Conservation (phyloP, 2,888 invertebrate genomes). For the Griposia aprilina region DNA sequence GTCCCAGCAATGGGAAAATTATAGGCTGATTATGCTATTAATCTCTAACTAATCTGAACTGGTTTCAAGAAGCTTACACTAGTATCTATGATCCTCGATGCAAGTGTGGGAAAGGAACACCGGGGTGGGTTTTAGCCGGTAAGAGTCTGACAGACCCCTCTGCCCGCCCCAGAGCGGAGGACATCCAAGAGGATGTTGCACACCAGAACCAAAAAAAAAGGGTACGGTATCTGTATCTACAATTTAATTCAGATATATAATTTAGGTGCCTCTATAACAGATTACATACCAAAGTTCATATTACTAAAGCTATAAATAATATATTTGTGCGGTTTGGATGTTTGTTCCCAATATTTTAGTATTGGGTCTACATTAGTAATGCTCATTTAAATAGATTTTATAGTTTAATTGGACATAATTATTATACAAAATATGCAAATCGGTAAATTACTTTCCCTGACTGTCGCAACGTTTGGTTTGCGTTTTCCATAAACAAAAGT, state of each 20-base stretch:
- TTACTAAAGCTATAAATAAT: not conserved
- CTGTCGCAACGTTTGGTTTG: not conserved
- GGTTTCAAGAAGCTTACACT: not conserved
- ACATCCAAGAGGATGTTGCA: too few species aligned
- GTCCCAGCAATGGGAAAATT: too few species aligned
- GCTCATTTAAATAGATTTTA: not conserved
- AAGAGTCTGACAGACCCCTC: too few species aligned
- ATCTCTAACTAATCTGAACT: slow-evolving; percentile 2
- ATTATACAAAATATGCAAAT: not conserved
- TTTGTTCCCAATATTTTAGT: too few species aligned
- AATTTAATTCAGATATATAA: not conserved
- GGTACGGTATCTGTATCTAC: not conserved
- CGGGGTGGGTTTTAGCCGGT: too few species aligned
- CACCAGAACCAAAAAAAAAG: too few species aligned
- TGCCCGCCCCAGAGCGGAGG: too few species aligned
- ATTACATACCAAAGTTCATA: not conserved
- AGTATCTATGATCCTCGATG: too few species aligned
- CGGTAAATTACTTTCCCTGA: not conserved
- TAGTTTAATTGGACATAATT: slow-evolving; percentile 4
- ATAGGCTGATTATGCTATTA: too few species aligned
- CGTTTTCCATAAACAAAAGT: not conserved
- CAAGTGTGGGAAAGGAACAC: too few species aligned
- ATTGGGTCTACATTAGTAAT: not conserved
- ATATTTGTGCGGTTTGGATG: not conserved
- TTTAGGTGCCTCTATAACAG: not conserved